Evolutionary conservation across 2,113 vertebrate genomes (phyloP), one percentile per base, ranked within the genome.

Genomic region (Neomonachus schauinslandi): DNA sequence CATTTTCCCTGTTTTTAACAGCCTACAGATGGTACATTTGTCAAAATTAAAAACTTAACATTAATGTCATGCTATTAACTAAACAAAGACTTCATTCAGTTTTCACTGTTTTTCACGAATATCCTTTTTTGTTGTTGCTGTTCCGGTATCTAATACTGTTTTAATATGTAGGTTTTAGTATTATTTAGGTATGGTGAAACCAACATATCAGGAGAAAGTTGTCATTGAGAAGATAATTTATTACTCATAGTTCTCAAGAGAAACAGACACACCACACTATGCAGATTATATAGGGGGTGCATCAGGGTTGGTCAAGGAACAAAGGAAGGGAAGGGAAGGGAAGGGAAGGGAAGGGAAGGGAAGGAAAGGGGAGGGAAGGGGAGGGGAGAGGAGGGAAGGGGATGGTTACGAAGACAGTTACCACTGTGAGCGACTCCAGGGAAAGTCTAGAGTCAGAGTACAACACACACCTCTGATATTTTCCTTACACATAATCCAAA

Each of bases 181-280:
- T 55, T 71, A 36, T 22, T 77, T 5, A 28, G 7, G 15, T 42
- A 46, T 79, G 5, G 15, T n/a, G 4, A 83, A 19, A 21, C 33
- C n/a, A 67, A 57, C 1, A 51, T 22, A 59, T 28, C 0, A 69
- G 28, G 33, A 71, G 51, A 74, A 26, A 24, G 36, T 86, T 85
- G 13, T 36, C 55, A 59, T 0, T 91, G 18, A 67, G 55, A 91
- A 57, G 28, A 55, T 2, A 39, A 4, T 65, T 36, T 39, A 1
- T 65, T 49, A 21, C 21, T 63, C 26, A 39, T 22, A 36, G 1
- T 51, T 88, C 1, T 26, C 14, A 31, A 57, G 36, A 85, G 7
- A 5, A 55, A 2, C 5, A 16, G 24, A 4, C 15, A 26, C 39
- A 2, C 4, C 36, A 51, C n/a, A 15, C 22, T 14, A 39, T 4